These are phyloP conservation scores for Mionectes macconnelli DNA, from an alignment of 2,113 vertebrate species.

Conservation along the genomic window DNA sequence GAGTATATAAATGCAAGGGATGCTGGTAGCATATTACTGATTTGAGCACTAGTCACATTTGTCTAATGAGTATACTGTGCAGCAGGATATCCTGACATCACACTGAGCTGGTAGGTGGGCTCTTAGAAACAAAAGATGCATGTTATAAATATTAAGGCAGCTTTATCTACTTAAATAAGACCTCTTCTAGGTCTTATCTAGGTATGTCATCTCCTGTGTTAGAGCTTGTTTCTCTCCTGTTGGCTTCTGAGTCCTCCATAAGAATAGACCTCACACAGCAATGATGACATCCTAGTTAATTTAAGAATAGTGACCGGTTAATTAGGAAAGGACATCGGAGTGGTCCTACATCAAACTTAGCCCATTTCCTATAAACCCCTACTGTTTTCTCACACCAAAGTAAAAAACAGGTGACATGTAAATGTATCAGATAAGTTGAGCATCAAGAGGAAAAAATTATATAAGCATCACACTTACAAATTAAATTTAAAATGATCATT, in stretches of 20 bases:
- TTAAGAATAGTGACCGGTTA: background rate
- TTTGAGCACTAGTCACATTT: background rate
- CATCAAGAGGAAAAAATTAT: background rate
- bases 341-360: background rate
- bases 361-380: background rate
- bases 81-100: background rate
- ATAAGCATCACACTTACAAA: background rate
- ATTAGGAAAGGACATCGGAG: background rate
- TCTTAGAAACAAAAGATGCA: background rate
- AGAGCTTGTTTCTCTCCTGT: background rate
- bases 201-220: background rate
- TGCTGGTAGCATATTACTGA: background rate
- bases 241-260: background rate
- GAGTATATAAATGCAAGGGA: conserved; percentile 1
- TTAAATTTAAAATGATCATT: background rate
- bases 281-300: background rate
- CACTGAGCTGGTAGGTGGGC: background rate
- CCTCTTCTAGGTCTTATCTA: background rate
- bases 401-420: background rate
- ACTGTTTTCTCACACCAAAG: background rate
- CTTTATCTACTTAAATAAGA: background rate
- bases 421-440: background rate
- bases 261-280: background rate
- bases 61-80: background rate
- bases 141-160: background rate